Evolutionary conservation across 2,888 invertebrate species (phyloP), one percentile per base, ranked within the genome.

Genomic region (Pseudococcus jackbeardsleyi): DNA sequence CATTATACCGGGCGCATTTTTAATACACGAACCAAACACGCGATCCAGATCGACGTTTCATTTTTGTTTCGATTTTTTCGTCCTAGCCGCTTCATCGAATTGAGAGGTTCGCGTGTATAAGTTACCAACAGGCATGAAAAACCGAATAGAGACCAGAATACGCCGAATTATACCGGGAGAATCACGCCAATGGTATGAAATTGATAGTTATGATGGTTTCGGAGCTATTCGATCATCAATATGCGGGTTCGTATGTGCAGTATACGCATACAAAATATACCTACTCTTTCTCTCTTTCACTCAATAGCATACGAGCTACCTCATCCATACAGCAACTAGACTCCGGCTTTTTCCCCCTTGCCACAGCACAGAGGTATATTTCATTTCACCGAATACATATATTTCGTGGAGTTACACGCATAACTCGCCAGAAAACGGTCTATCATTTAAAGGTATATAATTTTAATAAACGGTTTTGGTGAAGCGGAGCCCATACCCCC

Each of bases 171-270:
- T 22, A 33, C 26, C 46, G 79, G 79, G 6, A 59, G 19, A 79
- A 79, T 79, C 79, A 79, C 79, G 79, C 79, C 79, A 79, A 79
- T 79, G 79, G 42, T 79, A 79, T 79, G 15, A 79, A 79, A 79
- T 79, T 79, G 79, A 79, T 79, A 79, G 79, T 79, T 79, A 79
- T 42, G 79, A 79, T 79, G 79, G 79, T 42, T 79, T 42, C n/a
- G 12, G 12, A 72, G 68, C 68, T 72, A 72, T 72, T 79, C 79
- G 42, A 79, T 79, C 42, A 39, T 79, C 79, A 42, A 79, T 79
- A 79, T 79, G 79, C 79, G 79, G 79, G 79, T 42, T 79, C 1
- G 77, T n/a, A n/a, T 19, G 7, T 19, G 22, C 26, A 33, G 1
- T 33, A 33, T 33, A 33, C 26, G 26, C 26, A 33, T 33, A 33